Percentiles rank a stretch among this genome's conserved stretches.
These are phyloP conservation scores for Scomber colias DNA, from an alignment of 2,113 vertebrate species.

Conservation along the genomic window DNA sequence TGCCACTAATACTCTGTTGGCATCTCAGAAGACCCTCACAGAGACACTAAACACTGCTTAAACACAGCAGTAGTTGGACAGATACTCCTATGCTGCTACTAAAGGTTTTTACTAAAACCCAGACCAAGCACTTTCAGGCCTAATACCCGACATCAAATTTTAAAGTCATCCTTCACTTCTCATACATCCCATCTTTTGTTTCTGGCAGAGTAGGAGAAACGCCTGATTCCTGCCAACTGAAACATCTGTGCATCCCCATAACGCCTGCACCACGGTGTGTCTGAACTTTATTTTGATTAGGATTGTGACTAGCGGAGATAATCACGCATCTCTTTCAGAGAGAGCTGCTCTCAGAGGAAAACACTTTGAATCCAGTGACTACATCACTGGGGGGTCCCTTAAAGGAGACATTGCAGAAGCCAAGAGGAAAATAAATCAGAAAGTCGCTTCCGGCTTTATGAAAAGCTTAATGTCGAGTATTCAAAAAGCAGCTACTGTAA, in stretches of 20 bases:
- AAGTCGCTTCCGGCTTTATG: slow-evolving; percentile 33
- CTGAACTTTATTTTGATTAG: slow-evolving; percentile 62
- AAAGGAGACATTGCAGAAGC: slow-evolving; percentile 28
- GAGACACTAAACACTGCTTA: slow-evolving; percentile 5
- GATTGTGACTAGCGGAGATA: slow-evolving; percentile 43
- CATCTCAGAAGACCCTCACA: slow-evolving; percentile 1
- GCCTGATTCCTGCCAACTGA: slow-evolving; percentile 44
- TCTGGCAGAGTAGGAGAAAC: slow-evolving; percentile 27
- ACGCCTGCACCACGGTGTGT: not conserved
- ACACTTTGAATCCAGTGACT: slow-evolving; percentile 63
- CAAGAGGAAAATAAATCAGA: slow-evolving; percentile 39
- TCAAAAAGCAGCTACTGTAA: slow-evolving; percentile 32
- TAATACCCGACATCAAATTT: slow-evolving; percentile 17
- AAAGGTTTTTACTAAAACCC: slow-evolving; percentile 40
- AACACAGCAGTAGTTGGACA: slow-evolving; percentile 10
- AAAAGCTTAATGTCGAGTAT: slow-evolving; percentile 30
- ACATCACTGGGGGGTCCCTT: slow-evolving; percentile 53
- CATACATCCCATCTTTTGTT: slow-evolving; percentile 48
- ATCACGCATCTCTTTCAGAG: slow-evolving; percentile 52
- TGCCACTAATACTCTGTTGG: not conserved
- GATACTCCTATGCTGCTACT: slow-evolving; percentile 13
- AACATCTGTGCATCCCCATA: slow-evolving; percentile 42
- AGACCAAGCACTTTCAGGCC: slow-evolving; percentile 14
- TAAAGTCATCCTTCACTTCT: slow-evolving; percentile 19
- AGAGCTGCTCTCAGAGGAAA: slow-evolving; percentile 46